Conservation (phyloP, 2,113 vertebrate genomes). For the Carassius gibelio region DNA sequence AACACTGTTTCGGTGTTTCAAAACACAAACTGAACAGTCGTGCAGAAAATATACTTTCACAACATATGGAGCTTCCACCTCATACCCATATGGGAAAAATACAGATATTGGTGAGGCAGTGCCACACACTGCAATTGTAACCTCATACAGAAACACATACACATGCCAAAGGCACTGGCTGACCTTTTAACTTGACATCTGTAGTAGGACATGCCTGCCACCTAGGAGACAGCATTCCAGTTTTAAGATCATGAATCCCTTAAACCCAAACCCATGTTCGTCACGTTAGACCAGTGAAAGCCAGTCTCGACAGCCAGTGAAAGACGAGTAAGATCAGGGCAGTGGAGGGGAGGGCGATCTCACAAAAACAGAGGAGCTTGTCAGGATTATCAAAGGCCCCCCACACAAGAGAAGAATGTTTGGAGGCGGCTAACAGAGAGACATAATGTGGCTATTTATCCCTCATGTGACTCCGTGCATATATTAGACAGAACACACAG, state of each 20-base stretch:
- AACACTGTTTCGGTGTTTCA: not conserved
- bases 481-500: conserved; percentile 50
- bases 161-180: not conserved
- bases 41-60: not conserved
- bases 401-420: conserved; percentile 60
- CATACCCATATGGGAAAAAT: not conserved
- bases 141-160: conserved; percentile 1
- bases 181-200: conserved; percentile 16
- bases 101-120: not conserved
- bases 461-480: conserved; percentile 62
- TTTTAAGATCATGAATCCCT: conserved; percentile 3
- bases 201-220: not conserved
- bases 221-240: conserved; percentile 31
- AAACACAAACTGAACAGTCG: not conserved
- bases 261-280: conserved; percentile 36
- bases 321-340: not conserved
- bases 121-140: not conserved
- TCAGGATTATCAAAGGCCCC: conserved; percentile 60
- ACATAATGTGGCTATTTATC: conserved; percentile 59
- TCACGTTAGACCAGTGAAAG: not conserved
- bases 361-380: conserved; percentile 61
- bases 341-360: conserved; percentile 31
- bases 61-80: not conserved
- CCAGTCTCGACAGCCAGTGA: not conserved
- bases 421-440: conserved; percentile 54